A percentile compares a stretch with the other conserved stretches of the same genome.
These are phyloP conservation scores for Panagrolaimus sp. DNA, from an alignment of 1,140 invertebrate species.

Conservation along the genomic window DNA sequence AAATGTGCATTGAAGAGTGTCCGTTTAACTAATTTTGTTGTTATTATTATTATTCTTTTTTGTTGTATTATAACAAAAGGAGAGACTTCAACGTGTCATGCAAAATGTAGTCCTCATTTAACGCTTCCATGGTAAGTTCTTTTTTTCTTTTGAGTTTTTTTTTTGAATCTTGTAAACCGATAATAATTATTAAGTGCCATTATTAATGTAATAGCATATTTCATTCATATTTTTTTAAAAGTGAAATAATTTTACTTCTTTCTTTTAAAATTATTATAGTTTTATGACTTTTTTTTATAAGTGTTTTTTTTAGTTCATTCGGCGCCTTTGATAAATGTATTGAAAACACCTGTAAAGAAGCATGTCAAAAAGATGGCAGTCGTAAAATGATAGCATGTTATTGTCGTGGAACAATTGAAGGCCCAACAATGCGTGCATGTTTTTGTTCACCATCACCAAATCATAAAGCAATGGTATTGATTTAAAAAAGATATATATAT, in stretches of 20 bases:
- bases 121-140: constrained; percentile 29
- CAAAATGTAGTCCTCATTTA: constrained; percentile 31
- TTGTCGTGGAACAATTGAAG: constrained; percentile 29
- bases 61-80: no score
- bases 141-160: not conserved
- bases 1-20: no score
- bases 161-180: no score
- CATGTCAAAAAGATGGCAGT: constrained; percentile 27
- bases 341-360: constrained; percentile 20
- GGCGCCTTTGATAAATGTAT: constrained; percentile 31
- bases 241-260: no score
- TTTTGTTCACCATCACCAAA: constrained; percentile 18
- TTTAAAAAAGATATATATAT: no score
- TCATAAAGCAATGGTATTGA: not conserved
- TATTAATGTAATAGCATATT: no score
- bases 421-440: constrained; percentile 26
- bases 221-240: no score
- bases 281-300: no score
- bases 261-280: no score
- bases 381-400: constrained; percentile 27
- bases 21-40: no score
- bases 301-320: constrained; percentile 16
- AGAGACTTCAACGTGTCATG: constrained; percentile 14
- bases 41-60: no score
- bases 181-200: no score